These are phyloP conservation scores for Andrena hattorfiana DNA, from an alignment of 2,888 invertebrate genomes.

Conservation along the genomic window DNA sequence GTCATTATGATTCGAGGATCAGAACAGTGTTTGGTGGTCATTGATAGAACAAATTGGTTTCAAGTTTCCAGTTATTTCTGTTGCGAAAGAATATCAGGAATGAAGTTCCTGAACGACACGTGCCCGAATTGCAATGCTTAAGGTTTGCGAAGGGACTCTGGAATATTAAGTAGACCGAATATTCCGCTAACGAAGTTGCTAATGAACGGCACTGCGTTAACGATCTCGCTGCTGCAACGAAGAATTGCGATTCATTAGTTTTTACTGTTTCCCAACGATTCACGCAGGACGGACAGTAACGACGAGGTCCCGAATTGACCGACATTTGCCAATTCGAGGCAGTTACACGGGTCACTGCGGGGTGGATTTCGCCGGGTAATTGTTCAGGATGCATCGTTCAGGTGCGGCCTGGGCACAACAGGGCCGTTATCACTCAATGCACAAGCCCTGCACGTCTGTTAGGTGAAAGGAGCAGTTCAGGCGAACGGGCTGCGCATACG, in stretches of 20 bases:
- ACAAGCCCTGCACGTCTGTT: background rate
- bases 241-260: background rate
- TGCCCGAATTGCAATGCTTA: background rate
- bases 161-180: background rate
- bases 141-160: background rate
- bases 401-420: constrained; percentile 12
- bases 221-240: background rate
- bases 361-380: constrained; percentile 46
- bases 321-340: constrained; percentile 19
- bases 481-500: constrained; percentile 10
- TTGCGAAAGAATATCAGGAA: too few relatives aligned
- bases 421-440: constrained; percentile 12
- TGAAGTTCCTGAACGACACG: too few relatives aligned
- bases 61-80: too few relatives aligned
- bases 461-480: constrained; percentile 12
- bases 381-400: constrained; percentile 43
- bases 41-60: too few relatives aligned
- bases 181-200: background rate
- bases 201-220: background rate
- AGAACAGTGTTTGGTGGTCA: too few relatives aligned
- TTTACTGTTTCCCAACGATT: background rate
- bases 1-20: too few relatives aligned
- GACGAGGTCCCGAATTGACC: constrained; percentile 17
- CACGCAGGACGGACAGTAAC: constrained; percentile 1
- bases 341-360: constrained; percentile 34